A percentile compares a stretch with the other conserved stretches of the same genome.
Evolutionary conservation across 2,113 vertebrate species (phyloP).

Genomic region (Hemiscyllium ocellatum): DNA sequence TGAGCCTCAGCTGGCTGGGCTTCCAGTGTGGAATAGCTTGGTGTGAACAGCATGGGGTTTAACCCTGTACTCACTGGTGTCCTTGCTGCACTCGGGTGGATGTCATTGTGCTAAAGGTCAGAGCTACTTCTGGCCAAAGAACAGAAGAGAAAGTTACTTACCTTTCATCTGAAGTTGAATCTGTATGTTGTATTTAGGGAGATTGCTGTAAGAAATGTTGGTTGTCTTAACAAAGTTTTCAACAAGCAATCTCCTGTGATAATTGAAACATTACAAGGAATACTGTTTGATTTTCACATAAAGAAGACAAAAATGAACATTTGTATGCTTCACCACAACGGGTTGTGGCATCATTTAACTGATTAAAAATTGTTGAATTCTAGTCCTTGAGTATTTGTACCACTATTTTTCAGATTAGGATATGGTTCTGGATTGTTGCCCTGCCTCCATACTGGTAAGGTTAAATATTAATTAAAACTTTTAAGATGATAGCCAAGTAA

Average conservation of each 20-base stretch:
- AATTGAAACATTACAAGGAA: not conserved
- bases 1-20: too few species aligned
- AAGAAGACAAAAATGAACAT: not conserved
- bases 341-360: not conserved
- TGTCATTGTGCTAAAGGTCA: too few species aligned
- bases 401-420: not conserved
- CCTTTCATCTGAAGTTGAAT: not conserved
- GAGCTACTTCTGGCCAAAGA: too few species aligned
- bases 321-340: not conserved
- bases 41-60: too few species aligned
- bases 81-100: too few species aligned
- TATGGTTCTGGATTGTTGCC: not conserved
- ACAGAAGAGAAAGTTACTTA: too few species aligned
- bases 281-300: not conserved
- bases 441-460: not conserved
- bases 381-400: not conserved
- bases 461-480: not conserved
- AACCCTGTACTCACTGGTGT: too few species aligned
- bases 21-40: too few species aligned
- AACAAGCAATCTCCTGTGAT: slow-evolving; percentile 13
- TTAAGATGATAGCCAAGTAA: not conserved
- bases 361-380: not conserved
- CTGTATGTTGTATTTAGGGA: not conserved
- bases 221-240: not conserved
- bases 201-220: not conserved